These are phyloP conservation scores for Pelusios castaneus DNA, from an alignment of 2,113 vertebrate genomes.

Conservation along the genomic window DNA sequence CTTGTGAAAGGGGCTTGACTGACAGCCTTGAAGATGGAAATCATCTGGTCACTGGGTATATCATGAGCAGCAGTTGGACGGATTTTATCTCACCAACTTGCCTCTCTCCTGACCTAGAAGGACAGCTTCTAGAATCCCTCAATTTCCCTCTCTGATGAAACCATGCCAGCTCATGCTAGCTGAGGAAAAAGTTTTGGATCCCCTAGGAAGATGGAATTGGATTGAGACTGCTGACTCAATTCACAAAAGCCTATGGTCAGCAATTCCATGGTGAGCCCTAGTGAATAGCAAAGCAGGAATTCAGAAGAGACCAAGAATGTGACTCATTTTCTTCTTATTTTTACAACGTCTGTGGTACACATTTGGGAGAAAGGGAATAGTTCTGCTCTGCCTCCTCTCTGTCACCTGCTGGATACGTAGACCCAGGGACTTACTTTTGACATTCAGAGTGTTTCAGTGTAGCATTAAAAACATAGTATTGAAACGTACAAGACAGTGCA, in stretches of 20 bases:
- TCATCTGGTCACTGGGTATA: background rate
- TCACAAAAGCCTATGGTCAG: background rate
- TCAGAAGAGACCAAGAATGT: background rate
- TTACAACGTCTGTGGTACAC: background rate
- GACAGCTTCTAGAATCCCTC: background rate
- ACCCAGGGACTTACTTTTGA: background rate
- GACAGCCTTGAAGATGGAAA: slow-evolving; percentile 13
- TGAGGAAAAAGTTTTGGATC: background rate
- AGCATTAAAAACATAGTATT: background rate
- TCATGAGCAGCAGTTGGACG: background rate
- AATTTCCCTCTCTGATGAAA: background rate
- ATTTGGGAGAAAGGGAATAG: background rate
- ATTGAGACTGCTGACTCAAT: background rate
- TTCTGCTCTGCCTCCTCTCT: background rate
- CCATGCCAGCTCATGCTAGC: background rate
- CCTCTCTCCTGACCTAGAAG: background rate
- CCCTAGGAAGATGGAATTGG: background rate
- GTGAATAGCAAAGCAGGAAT: background rate
- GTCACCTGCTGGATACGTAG: background rate
- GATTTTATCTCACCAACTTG: background rate
- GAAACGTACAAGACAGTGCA: background rate
- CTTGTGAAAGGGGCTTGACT: background rate
- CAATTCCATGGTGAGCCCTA: background rate
- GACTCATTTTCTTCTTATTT: background rate
- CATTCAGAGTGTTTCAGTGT: background rate